A percentile compares a stretch with the other conserved stretches of the same genome.
phyloP scores from a whole-genome alignment of 2,113 vertebrate genomes.

The Mormyrus lacerda region DNA sequence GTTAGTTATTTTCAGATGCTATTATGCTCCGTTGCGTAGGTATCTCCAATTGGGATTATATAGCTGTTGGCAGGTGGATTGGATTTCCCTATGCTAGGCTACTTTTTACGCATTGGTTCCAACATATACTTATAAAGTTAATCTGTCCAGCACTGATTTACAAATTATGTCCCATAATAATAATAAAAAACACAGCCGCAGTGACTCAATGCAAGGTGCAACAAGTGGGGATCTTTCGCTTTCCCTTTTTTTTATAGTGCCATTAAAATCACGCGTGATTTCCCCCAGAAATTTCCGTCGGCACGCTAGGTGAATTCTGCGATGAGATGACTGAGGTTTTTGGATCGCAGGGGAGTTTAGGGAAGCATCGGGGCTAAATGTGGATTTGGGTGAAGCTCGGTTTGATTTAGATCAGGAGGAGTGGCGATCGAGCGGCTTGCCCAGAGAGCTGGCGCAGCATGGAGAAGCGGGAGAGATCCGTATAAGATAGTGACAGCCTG shows the following conservation, averaged over 20 bases:
- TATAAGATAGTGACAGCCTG: conserved; percentile 10
- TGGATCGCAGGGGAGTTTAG: neutral
- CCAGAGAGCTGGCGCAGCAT: conserved; percentile 32
- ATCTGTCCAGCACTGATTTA: neutral
- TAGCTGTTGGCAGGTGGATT: neutral
- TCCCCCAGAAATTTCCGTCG: neutral
- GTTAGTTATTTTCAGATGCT: neutral
- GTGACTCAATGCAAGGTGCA: neutral
- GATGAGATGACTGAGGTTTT: neutral
- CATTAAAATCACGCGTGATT: neutral
- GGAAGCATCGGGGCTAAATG: neutral
- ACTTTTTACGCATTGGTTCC: neutral
- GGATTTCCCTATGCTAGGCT: neutral
- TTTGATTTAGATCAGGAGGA: conserved; percentile 12
- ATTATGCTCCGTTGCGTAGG: neutral
- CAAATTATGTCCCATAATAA: neutral
- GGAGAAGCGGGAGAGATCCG: neutral
- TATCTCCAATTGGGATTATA: neutral
- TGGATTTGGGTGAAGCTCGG: neutral
- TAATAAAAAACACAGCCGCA: neutral
- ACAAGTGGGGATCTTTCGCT: neutral
- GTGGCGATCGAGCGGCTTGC: neutral
- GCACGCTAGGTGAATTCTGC: neutral
- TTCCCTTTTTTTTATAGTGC: neutral
- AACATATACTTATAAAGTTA: neutral